Evolutionary conservation across 2,888 invertebrate genomes (phyloP).

Genomic region (Caenorhabditis sp.): DNA sequence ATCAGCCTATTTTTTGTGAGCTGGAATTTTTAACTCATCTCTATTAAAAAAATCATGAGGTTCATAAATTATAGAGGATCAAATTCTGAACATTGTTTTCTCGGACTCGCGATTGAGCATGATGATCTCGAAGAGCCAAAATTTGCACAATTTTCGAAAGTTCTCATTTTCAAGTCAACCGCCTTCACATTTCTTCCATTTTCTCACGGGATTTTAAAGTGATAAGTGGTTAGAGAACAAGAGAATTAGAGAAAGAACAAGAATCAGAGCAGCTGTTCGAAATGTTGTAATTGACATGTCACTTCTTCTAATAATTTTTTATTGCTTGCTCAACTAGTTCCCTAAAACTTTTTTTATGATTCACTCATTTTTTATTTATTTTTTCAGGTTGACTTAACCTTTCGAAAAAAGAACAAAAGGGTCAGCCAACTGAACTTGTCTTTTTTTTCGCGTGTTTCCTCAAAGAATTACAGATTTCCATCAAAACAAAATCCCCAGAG

Average conservation of each 20-base stretch:
- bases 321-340: neutral
- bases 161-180: too few species aligned
- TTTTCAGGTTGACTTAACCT: neutral
- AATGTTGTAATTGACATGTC: slow-evolving; percentile 2
- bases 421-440: neutral
- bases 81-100: too few species aligned
- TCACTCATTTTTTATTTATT: neutral
- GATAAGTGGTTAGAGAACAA: neutral
- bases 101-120: too few species aligned
- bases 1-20: too few species aligned
- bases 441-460: neutral
- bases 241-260: neutral
- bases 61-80: too few species aligned
- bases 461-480: neutral
- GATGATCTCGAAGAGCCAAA: too few species aligned
- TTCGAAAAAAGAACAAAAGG: neutral
- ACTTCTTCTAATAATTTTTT: slow-evolving; percentile 6
- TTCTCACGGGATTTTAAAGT: neutral
- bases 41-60: too few species aligned
- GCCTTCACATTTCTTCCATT: neutral
- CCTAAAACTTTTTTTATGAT: neutral
- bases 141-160: too few species aligned
- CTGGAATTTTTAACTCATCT: too few species aligned
- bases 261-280: neutral
- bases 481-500: neutral